Percentiles rank a stretch among this genome's conserved stretches.
Evolutionary conservation across 1,140 invertebrate genomes (phyloP).

Genomic region (Drosophila yakuba): DNA sequence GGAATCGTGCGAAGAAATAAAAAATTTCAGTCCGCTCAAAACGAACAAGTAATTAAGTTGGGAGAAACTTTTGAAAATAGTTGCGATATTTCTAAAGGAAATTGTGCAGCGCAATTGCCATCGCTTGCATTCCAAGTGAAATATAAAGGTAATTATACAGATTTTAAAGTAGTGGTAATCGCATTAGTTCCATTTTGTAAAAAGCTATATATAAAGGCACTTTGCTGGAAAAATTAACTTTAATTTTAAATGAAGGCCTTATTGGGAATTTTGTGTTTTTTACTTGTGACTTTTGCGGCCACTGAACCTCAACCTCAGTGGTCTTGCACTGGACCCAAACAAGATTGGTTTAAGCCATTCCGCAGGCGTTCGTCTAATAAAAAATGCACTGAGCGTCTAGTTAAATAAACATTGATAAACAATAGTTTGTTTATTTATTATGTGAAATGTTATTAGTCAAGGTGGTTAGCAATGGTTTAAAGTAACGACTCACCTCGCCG

Average conservation of each 20-base stretch:
- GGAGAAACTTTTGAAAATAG: no score
- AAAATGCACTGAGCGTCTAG: no score
- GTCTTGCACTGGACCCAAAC: neutral
- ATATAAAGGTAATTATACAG: no score
- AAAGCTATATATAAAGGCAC: neutral
- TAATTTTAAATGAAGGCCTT: neutral
- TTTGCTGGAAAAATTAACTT: neutral
- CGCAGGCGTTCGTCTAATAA: no score
- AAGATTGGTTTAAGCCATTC: neutral
- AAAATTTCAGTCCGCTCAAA: no score
- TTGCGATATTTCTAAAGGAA: no score
- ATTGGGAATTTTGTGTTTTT: neutral
- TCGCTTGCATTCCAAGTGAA: no score
- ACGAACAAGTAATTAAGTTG: no score
- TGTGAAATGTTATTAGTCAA: no score
- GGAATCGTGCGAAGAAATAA: no score
- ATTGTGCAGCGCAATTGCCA: no score
- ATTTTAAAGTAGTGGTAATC: neutral
- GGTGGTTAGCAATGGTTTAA: no score
- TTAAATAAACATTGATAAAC: neutral
- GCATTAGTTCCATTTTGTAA: neutral
- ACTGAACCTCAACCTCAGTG: neutral
- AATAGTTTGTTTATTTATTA: neutral
- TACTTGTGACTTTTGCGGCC: neutral
- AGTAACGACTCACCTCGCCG: conserved; percentile 89